phyloP scores from a whole-genome alignment of 2,888 invertebrate species.

The Metallyticus violacea region DNA sequence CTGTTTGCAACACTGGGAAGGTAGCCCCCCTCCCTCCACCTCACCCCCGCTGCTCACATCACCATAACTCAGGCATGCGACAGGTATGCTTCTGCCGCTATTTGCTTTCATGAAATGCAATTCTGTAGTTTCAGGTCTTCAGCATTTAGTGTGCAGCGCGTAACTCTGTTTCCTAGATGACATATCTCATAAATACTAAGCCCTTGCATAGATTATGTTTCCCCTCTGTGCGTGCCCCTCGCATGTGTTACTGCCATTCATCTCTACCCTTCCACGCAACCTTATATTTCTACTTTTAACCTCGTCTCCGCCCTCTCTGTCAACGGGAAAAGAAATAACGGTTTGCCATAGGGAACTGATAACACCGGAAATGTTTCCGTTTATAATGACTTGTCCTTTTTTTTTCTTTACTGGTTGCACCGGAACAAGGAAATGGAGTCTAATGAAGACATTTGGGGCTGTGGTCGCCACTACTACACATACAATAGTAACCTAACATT shows the following conservation, averaged over 20 bases:
- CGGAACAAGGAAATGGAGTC: neutral
- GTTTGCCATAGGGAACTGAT: neutral
- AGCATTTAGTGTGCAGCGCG: neutral
- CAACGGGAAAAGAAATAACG: neutral
- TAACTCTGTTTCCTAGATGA: neutral
- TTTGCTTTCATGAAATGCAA: neutral
- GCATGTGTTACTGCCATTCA: conserved; percentile 5
- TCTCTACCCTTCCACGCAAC: neutral
- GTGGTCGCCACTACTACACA: neutral
- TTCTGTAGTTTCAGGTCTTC: neutral
- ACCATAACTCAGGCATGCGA: neutral
- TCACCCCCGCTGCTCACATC: neutral
- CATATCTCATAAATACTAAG: conserved; percentile 8
- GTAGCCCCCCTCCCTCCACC: too few species aligned
- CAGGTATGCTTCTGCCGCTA: neutral
- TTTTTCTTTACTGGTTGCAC: too few species aligned
- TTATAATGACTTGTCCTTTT: neutral
- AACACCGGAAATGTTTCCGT: neutral
- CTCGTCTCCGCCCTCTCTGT: neutral
- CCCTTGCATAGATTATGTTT: conserved; percentile 5
- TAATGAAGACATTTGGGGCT: neutral
- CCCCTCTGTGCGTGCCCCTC: conserved; percentile 3
- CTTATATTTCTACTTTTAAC: neutral
- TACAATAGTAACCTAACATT: neutral
- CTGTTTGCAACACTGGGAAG: too few species aligned